phyloP scores from a whole-genome alignment of 2,888 invertebrate species.

The Latheticus oryzae region DNA sequence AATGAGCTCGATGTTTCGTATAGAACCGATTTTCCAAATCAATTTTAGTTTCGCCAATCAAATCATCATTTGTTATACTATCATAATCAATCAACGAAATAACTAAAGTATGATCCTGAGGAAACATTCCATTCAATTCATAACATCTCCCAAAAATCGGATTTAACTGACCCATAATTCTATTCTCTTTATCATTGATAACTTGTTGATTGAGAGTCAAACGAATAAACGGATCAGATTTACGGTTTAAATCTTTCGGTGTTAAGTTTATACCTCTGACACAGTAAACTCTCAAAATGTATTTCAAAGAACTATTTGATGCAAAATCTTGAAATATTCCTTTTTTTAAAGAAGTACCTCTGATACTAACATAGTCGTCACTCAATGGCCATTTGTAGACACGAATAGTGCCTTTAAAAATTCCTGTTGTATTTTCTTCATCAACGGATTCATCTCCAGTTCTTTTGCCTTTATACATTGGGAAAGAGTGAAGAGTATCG shows the following conservation, averaged over 20 bases:
- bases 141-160: slow-evolving; percentile 88
- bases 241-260: slow-evolving; percentile 76
- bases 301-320: slow-evolving; percentile 71
- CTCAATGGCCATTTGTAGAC: slow-evolving; percentile 79
- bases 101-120: slow-evolving; percentile 79
- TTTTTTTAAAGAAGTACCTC: slow-evolving; percentile 69
- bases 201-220: slow-evolving; percentile 75
- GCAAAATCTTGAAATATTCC: slow-evolving; percentile 75
- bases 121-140: slow-evolving; percentile 79
- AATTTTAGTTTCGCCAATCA: slow-evolving; percentile 86
- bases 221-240: slow-evolving; percentile 83
- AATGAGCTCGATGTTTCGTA: slow-evolving; percentile 80
- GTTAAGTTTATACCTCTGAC: slow-evolving; percentile 78
- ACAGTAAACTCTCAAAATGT: slow-evolving; percentile 81
- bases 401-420: slow-evolving; percentile 60
- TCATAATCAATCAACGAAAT: slow-evolving; percentile 84
- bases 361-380: slow-evolving; percentile 64
- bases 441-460: slow-evolving; percentile 66
- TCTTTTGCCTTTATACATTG: slow-evolving; percentile 72
- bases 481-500: slow-evolving; percentile 74
- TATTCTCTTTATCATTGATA: slow-evolving; percentile 76
- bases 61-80: slow-evolving; percentile 74
- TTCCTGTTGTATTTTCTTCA: slow-evolving; percentile 62
- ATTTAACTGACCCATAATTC: slow-evolving; percentile 78
- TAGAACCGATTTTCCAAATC: slow-evolving; percentile 91